These are phyloP conservation scores for Chydorus sphaericus DNA, from an alignment of 2,888 invertebrate species.

Conservation along the genomic window DNA sequence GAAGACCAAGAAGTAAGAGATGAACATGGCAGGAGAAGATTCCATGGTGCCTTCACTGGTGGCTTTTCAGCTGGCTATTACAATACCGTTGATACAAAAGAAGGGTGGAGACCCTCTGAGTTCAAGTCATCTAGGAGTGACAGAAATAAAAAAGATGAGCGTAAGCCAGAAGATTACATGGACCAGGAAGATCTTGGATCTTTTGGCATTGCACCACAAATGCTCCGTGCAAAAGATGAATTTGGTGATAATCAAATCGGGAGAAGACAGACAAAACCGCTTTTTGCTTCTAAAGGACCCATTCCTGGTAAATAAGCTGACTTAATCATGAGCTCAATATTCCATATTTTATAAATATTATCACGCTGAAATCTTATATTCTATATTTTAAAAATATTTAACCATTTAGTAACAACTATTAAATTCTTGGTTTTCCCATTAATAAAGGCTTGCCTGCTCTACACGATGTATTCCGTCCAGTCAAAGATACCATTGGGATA, in stretches of 20 bases:
- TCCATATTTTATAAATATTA: background rate
- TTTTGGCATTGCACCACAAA: constrained; percentile 86
- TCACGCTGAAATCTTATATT: no score
- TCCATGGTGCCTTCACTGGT: constrained; percentile 98
- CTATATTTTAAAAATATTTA: background rate
- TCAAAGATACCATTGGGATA: constrained; percentile 69
- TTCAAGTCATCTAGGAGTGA: constrained; percentile 78
- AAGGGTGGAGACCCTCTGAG: constrained; percentile 82
- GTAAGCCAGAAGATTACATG: constrained; percentile 89
- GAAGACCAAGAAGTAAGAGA: constrained; percentile 80
- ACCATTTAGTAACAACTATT: background rate
- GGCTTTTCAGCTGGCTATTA: constrained; percentile 96
- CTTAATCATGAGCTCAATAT: background rate
- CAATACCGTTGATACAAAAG: constrained; percentile 88
- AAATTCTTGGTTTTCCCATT: background rate
- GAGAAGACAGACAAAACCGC: constrained; percentile 25
- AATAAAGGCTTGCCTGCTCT: constrained; percentile 46
- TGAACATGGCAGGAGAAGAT: constrained; percentile 71
- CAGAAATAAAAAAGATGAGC: constrained; percentile 40
- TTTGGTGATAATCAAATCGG: constrained; percentile 37
- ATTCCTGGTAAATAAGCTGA: constrained; percentile 44
- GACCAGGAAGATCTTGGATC: constrained; percentile 91
- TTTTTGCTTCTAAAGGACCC: constrained; percentile 30
- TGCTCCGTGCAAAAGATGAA: constrained; percentile 61
- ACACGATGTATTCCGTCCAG: constrained; percentile 49